Conservation (phyloP, 2,797 vertebrate species). For the Enteromius fasciolatus region DNA sequence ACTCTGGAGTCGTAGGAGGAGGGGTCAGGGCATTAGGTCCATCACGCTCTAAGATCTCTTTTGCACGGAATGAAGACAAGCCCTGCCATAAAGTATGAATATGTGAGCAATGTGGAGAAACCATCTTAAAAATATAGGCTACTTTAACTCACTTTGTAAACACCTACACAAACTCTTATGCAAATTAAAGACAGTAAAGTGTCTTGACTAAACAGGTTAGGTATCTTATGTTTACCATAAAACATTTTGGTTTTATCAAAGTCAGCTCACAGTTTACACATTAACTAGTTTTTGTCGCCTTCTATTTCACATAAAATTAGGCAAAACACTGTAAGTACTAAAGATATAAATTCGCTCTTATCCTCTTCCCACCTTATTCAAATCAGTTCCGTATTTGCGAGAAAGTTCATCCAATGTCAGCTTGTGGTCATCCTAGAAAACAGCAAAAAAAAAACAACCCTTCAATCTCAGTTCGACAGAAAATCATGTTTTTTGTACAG, state of each 20-base stretch:
- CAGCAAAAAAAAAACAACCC: conserved; percentile 28
- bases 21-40: conserved; percentile 93
- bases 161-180: not conserved
- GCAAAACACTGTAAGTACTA: too few relatives aligned
- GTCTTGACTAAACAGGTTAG: not conserved
- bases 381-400: conserved; percentile 92
- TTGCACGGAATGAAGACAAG: conserved; percentile 81
- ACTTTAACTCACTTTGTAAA: not conserved
- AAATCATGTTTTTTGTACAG: not conserved
- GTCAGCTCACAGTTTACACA: not conserved
- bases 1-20: conserved; percentile 93
- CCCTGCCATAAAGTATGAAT: conserved; percentile 75
- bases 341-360: not conserved
- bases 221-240: not conserved
- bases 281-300: not conserved
- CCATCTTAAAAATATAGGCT: too few relatives aligned
- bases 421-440: conserved; percentile 92
- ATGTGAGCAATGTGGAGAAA: not conserved
- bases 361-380: conserved; percentile 80
- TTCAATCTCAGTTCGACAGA: not conserved
- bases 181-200: not conserved
- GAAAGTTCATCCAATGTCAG: conserved; percentile 93
- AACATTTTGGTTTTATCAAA: not conserved
- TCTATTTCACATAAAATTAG: not conserved
- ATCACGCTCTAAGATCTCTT: conserved; percentile 89